Percentiles rank a stretch among this genome's conserved stretches.
phyloP scores from a whole-genome alignment of 2,113 vertebrate genomes.

The Leptobrachium leishanense region DNA sequence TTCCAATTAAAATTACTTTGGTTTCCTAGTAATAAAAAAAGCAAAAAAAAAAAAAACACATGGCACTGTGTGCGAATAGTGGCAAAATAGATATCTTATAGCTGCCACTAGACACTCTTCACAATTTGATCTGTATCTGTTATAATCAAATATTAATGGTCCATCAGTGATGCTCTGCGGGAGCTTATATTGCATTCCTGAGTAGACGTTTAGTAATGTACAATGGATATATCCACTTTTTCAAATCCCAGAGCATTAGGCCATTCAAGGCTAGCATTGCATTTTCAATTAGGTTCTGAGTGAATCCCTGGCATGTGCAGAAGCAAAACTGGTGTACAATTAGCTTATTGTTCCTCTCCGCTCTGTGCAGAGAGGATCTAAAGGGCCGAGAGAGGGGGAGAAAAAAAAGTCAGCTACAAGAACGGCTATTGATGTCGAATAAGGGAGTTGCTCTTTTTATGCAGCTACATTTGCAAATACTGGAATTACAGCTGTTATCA shows the following conservation, averaged over 20 bases:
- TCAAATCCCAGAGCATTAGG: constrained; percentile 76
- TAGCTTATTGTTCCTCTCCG: constrained; percentile 72
- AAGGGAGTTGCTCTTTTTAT: constrained; percentile 56
- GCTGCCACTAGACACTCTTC: background rate
- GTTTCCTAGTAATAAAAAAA: constrained; percentile 30
- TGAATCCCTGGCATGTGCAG: constrained; percentile 74
- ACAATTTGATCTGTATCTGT: constrained; percentile 68
- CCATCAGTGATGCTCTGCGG: constrained; percentile 77
- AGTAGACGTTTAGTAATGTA: constrained; percentile 74
- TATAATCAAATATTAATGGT: constrained; percentile 82
- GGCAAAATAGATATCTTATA: constrained; percentile 11
- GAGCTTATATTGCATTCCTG: constrained; percentile 81
- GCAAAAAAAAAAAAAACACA: background rate
- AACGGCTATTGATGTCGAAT: constrained; percentile 64
- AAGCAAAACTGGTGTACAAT: constrained; percentile 69
- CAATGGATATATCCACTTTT: constrained; percentile 69
- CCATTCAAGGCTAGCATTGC: constrained; percentile 71
- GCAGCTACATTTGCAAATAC: constrained; percentile 57
- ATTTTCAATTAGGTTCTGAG: constrained; percentile 82
- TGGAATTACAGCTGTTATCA: constrained; percentile 65
- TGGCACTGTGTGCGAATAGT: constrained; percentile 13
- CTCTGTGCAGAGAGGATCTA: constrained; percentile 70
- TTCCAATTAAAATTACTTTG: constrained; percentile 36
- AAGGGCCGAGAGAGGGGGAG: constrained; percentile 58
- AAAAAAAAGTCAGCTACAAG: constrained; percentile 48